Evolutionary conservation across 2,113 vertebrate species (phyloP), one percentile per base, ranked within the genome.

Genomic region (Callipepla squamata): DNA sequence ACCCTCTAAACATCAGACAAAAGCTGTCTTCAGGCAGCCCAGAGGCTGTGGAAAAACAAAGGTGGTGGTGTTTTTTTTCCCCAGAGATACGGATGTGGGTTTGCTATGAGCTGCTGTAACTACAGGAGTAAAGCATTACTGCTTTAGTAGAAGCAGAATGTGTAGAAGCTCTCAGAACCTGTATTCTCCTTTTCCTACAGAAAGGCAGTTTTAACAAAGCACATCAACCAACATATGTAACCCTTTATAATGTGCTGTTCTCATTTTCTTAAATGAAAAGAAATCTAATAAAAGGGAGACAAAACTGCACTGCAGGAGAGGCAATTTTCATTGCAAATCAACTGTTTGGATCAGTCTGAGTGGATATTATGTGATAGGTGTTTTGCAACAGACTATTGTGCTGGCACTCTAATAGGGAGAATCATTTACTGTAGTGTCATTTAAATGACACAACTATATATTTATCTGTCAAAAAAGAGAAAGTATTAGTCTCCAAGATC

Each of bases 251-350:
- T 38, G 38, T 47, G 28, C 38, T 86, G 15, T 70, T 85, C 93
- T 40, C 26, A 9, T 65, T 95, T 92, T 76, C 22, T 57, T 90
- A 93, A 84, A 88, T 20, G 28, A 83, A 62, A 93, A 73, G 36
- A 92, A 75, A 84, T 65, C 36, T 86, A 75, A 86, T 79, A 79
- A 89, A 86, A 68, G 38, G 32, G 30, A 80, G 7, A 44, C 22
- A 90, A 93, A 95, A 86, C 36, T 74, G 44, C 73, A 42, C 42
- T 30, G 28, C 50, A 45, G 72, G 68, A 91, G 76, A 83, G 34
- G 76, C 38, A 81, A 89, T 89, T 94, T 81, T 86, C 77, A 61
- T 68, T 65, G 57, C 34, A 92, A 88, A 84, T 75, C 76, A 86
- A n/a, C 62, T 51, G 2, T 83, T 90, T 67, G 51, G 25, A 67